Base-by-base conservation (phyloP, 2,113 vertebrate species). In the Gasterosteus nipponicus region DNA sequence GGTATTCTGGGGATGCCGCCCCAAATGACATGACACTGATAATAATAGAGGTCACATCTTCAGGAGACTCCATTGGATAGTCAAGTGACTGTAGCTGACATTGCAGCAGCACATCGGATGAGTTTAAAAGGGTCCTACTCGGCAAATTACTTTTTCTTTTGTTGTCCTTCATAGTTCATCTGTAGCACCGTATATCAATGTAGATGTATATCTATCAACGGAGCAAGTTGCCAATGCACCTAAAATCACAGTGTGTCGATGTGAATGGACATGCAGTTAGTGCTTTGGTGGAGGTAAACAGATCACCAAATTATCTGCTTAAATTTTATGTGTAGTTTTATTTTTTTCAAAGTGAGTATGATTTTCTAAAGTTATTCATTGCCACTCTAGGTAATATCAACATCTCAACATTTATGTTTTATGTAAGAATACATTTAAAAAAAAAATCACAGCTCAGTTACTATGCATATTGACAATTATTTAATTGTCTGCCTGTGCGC, bases 51-150 rank as follows among this genome's bases (percentile, higher is more conserved):
- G 9, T 65, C 62, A 56, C 33, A 18, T 33, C 69, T 61, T 49
- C 47, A 33, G 22, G 64, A 41, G 78, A 79, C 66, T 12, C 11
- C 29, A 8, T 6, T n/a, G n/a, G n/a, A 58, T 60, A 56, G 74
- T 72, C 66, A 78, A 19, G 33, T 64, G 67, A 77, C 31, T 81
- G 62, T 44, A 61, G 67, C 70, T 72, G 73, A 78, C 69, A 56
- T 41, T 60, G 57, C 49, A 68, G 7, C 31, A 8, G 42, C 33
- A 29, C 29, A 41, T 65, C 47, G 56, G 69, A 65, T 83, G 58
- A 75, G 51, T 15, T 57, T 75, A 26, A 62, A 77, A 75, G 44
- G 19, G 1, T 77, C 26, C 57, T 5, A 31, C 14, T 75, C 10
- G 8, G 3, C 18, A 22, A 10, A 72, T 72, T 39, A 63, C 5